Base-by-base conservation (phyloP, 2,113 vertebrate species). In the Ammospiza caudacuta region DNA sequence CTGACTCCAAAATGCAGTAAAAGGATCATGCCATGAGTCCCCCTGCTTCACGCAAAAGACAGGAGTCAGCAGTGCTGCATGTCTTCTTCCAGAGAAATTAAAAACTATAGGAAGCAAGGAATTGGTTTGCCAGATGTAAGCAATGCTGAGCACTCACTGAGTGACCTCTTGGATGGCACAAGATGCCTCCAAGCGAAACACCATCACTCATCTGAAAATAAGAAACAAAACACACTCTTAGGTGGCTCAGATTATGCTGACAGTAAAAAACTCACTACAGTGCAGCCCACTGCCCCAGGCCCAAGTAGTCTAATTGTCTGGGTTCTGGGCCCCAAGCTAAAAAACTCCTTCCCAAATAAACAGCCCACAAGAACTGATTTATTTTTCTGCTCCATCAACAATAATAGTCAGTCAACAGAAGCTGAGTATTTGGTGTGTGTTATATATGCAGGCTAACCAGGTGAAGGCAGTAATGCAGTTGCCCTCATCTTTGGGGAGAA, bases 401-500 rank as follows among this genome's bases (percentile, higher is more conserved):
- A n/a, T 27, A 89, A 81, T 9, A 43, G 41, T 76, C 15, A 22
- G 66, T 9, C 44, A 84, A 82, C 13, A 84, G 41, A 83, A 82
- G 61, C 35, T 52, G 86, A 74, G 11, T 43, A 90, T 54, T 74
- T 57, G 33, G 5, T 29, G 28, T 41, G 33, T 20, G 75, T 86
- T 68, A 63, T 28, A 80, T 22, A 55, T 5, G 11, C 27, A 55
- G 23, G 31, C 55, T 86, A 64, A 80, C n/a, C 80, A 86, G 69
- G 9, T 64, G 49, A 81, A 94, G 66, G 17, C 52, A 87, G 37
- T 35, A 90, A 93, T 1, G 2, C 33, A 58, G 77, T 8, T 62
- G 61, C 52, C 75, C 72, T 83, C 90, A 47, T 69, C 83, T 81
- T 83, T 72, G 61, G 77, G 59, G 52, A 93, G 83, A 94, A 92